Base-by-base conservation (phyloP, 2,113 vertebrate species). In the Raja brachyura region DNA sequence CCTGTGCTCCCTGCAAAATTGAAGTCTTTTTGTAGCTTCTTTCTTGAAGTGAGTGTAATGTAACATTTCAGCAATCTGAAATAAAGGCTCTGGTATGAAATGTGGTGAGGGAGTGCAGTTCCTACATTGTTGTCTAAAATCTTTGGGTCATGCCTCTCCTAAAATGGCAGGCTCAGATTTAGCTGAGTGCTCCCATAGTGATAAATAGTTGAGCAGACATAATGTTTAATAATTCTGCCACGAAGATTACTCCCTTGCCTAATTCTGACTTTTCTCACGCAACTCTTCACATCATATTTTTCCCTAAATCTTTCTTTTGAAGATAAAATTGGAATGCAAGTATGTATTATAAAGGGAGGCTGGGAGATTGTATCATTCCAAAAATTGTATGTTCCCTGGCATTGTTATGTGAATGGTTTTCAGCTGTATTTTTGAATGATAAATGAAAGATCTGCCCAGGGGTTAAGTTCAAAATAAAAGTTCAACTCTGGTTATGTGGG, bases 71-170 rank as follows among this genome's bases (percentile, higher is more conserved):
- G 54, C 59, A 59, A 59, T 31, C 56, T 31, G 83, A 31, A 88
- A 88, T 88, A 88, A 88, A 88, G 28, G 56, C 4, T 63, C 59
- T 56, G 61, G 56, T 85, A 56, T 85, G 22, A 85, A 85, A 85
- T 85, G 81, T 10, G 59, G 2, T 28, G 28, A 61, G 56, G 56
- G n/a, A 25, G 56, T 88, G 83, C 14, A 11, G 14, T 86, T 88
- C 10, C 5, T 8, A 31, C 59, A 66, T 63, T 31, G 14, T 31
- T 88, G 16, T 88, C 59, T 31, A 16, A 88, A 63, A 31, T 31
- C 31, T 11, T 25, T 68, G 31, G 31, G 33, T 68, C 33, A 68
- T 33, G 31, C 61, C 31, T 28, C 20, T 73, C 31, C 9, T 48
- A 54, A 48, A 73, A 25, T 54, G 16, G 25, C 66, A 73, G 28